phyloP scores from a whole-genome alignment of 2,113 vertebrate genomes.

The Thalassarche chlororhynchos region DNA sequence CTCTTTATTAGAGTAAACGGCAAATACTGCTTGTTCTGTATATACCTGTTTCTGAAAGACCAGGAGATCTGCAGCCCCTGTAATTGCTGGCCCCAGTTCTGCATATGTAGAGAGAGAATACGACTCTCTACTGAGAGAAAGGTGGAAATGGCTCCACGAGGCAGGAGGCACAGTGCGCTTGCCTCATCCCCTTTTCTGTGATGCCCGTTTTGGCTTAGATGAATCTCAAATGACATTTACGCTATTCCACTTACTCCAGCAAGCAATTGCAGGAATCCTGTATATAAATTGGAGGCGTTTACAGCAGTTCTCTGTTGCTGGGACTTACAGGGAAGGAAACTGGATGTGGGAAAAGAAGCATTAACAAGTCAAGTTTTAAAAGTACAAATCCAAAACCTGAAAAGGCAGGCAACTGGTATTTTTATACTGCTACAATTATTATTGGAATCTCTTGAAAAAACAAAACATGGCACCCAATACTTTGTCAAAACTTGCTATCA shows the following conservation, averaged over 20 bases:
- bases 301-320: neutral
- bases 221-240: neutral
- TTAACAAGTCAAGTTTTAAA: neutral
- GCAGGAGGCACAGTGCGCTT: fast-evolving
- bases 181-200: fast-evolving
- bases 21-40: fast-evolving
- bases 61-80: neutral
- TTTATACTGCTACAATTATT: neutral
- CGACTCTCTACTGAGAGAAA: neutral
- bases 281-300: fast-evolving
- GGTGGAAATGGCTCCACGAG: fast-evolving
- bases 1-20: fast-evolving
- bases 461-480: fast-evolving
- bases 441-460: neutral
- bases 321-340: neutral
- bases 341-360: neutral
- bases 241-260: fast-evolving
- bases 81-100: neutral
- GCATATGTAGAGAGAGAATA: fast-evolving
- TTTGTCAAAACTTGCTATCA: neutral
- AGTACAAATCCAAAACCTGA: neutral
- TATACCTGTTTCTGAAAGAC: fast-evolving
- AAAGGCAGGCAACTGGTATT: fast-evolving
- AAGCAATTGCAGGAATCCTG: neutral
- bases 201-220: neutral